A percentile compares a stretch with the other conserved stretches of the same genome.
These are phyloP conservation scores for Trachythela sp. DNA, from an alignment of 64 coral and sea anemone species.

Conservation along the genomic window DNA sequence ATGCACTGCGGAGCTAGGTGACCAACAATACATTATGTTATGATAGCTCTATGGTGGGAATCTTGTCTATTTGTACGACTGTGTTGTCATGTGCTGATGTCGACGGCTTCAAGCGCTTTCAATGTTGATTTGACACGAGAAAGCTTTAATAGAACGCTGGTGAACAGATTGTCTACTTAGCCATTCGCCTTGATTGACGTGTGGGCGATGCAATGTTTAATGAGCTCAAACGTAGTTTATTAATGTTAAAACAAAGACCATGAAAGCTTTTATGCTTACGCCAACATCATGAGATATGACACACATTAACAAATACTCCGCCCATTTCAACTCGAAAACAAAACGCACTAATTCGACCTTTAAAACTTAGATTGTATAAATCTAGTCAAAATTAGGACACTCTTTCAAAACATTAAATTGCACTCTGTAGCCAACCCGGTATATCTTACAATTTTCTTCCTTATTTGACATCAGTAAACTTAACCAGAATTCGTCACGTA, in stretches of 20 bases:
- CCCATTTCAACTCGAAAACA: neutral
- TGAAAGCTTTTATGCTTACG: neutral
- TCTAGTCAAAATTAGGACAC: no score
- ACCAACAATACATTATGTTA: neutral
- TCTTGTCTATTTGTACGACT: neutral
- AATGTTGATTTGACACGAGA: neutral
- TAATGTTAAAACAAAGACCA: neutral
- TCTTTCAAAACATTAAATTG: no score
- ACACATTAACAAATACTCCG: slow-evolving; percentile 12
- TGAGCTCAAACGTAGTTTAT: neutral
- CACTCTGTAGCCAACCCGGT: no score
- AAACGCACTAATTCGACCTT: no score
- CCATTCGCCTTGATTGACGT: neutral
- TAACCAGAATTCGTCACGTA: no score
- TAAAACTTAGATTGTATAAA: no score
- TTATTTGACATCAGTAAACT: no score
- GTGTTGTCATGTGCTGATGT: neutral
- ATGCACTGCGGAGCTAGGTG: neutral
- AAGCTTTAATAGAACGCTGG: neutral
- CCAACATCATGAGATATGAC: neutral
- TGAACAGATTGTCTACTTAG: neutral
- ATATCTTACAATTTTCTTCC: no score
- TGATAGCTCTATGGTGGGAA: neutral
- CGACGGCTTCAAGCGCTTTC: neutral
- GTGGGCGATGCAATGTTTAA: neutral